Conservation (phyloP, 1,140 invertebrate genomes). For the Gonioctena quinquepunctata region DNA sequence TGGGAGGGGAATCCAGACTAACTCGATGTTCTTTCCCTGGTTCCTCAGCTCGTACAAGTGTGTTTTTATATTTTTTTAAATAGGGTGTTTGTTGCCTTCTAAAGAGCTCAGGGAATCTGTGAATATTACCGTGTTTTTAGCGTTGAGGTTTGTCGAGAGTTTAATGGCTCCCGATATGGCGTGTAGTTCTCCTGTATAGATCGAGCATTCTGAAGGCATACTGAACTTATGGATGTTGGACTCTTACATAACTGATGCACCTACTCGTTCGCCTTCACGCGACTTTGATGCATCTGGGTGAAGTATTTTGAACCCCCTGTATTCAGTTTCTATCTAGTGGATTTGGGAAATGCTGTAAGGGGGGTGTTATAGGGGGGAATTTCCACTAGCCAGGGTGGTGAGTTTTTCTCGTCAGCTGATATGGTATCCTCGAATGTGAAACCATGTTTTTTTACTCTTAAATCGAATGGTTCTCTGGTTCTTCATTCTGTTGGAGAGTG, state of each 20-base stretch:
- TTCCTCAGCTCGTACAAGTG: not conserved
- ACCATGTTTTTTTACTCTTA: no score
- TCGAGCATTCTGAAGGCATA: no score
- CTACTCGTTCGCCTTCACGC: not conserved
- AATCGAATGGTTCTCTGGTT: no score
- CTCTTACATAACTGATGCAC: no score
- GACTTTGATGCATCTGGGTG: not conserved
- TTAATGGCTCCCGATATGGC: no score
- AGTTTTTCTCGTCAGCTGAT: no score
- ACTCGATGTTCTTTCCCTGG: not conserved
- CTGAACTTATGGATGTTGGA: no score
- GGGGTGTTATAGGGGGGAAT: not conserved
- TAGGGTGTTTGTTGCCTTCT: not conserved
- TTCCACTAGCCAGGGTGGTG: no score
- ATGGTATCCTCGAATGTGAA: no score
- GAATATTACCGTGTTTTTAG: not conserved
- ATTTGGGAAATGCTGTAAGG: not conserved
- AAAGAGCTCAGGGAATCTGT: not conserved
- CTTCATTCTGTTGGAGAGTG: no score
- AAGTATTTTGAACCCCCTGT: not conserved
- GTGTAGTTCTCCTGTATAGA: no score
- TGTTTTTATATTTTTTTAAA: not conserved
- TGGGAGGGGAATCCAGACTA: constrained; percentile 24
- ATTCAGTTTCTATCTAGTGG: not conserved
- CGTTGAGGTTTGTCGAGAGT: no score